These are phyloP conservation scores for Clivina fossor DNA, from an alignment of 2,888 invertebrate species.

Conservation along the genomic window DNA sequence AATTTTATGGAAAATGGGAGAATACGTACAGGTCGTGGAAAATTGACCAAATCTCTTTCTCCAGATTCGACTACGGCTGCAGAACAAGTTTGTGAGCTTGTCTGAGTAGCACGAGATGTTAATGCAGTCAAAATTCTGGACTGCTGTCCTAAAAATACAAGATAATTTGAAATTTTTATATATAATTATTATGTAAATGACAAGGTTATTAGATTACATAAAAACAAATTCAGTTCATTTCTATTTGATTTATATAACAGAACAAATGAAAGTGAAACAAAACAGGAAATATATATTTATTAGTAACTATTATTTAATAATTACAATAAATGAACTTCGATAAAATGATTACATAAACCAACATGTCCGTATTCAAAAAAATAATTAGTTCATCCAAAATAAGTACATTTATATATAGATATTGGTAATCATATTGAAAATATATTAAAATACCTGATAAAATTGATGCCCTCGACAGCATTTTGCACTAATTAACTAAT, in stretches of 20 bases:
- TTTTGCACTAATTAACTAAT: slow-evolving; percentile 48
- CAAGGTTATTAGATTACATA: background rate
- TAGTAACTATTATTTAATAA: background rate
- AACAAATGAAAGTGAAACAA: slow-evolving; percentile 3
- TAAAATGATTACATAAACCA: slow-evolving; percentile 62
- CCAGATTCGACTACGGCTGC: slow-evolving; percentile 62
- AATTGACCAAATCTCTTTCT: slow-evolving; percentile 72
- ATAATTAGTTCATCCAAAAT: too few species aligned
- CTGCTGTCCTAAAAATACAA: slow-evolving; percentile 54
- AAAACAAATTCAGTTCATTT: background rate
- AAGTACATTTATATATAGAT: background rate
- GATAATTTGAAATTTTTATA: background rate
- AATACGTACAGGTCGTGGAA: slow-evolving; percentile 62
- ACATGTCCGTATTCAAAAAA: slow-evolving; percentile 32
- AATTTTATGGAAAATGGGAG: background rate
- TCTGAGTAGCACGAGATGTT: slow-evolving; percentile 54
- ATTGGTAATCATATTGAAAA: background rate
- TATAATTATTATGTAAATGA: slow-evolving; percentile 13
- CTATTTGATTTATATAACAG: background rate
- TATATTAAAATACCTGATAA: slow-evolving; percentile 32
- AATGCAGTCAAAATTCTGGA: slow-evolving; percentile 54
- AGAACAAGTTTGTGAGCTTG: slow-evolving; percentile 40
- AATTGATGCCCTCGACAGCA: slow-evolving; percentile 63
- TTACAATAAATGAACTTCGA: slow-evolving; percentile 33
- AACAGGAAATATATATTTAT: background rate